phyloP scores from a whole-genome alignment of 2,113 vertebrate species.

The Odocoileus virginianus region DNA sequence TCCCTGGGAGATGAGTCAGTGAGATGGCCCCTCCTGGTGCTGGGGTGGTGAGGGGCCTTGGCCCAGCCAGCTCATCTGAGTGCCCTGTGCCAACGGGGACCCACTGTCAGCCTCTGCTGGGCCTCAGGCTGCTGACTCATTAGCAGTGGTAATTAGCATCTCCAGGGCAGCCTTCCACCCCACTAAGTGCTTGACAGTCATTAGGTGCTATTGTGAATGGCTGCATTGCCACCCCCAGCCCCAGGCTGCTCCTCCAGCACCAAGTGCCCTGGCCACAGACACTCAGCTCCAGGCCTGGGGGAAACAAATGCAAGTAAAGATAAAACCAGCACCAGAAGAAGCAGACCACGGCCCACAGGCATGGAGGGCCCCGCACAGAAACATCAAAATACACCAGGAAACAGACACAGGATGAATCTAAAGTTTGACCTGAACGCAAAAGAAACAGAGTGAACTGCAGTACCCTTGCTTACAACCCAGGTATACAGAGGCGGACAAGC shows the following conservation, averaged over 20 bases:
- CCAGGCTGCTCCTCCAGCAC: neutral
- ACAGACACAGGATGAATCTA: neutral
- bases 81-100: neutral
- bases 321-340: neutral
- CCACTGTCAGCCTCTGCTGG: neutral
- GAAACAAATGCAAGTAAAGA: neutral
- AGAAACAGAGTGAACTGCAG: neutral
- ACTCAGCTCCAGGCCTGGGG: neutral
- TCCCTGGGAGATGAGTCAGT: constrained; percentile 9
- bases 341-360: neutral
- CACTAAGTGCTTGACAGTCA: neutral
- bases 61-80: neutral
- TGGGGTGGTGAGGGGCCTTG: neutral
- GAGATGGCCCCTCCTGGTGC: neutral
- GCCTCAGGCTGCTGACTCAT: constrained; percentile 19
- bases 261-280: neutral
- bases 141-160: constrained; percentile 10
- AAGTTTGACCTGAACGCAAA: neutral
- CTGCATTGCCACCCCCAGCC: neutral
- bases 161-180: neutral
- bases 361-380: neutral
- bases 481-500: neutral
- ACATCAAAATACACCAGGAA: neutral
- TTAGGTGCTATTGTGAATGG: neutral
- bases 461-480: neutral